Evolutionary conservation across 2,113 vertebrate species (phyloP).

Genomic region (Leptobrachium ailaonicum): DNA sequence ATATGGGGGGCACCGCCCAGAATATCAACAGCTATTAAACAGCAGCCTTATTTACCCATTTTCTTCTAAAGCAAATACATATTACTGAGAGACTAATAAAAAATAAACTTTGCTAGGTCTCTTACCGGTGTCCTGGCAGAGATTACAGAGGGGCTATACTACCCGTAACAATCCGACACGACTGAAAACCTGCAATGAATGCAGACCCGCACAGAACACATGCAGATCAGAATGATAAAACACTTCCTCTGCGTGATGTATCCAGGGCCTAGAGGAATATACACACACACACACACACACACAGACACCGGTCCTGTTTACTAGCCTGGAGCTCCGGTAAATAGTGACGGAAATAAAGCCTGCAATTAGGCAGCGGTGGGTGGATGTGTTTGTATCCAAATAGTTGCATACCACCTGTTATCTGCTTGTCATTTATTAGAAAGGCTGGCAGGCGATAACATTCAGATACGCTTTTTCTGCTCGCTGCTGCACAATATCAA

Average conservation of each 20-base stretch:
- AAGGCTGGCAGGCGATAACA: slow-evolving; percentile 7
- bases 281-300: neutral
- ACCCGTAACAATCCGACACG: no score
- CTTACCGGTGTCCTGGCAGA: no score
- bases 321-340: neutral
- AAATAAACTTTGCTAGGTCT: no score
- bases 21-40: no score
- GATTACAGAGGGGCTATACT: no score
- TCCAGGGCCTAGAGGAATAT: neutral
- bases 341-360: slow-evolving; percentile 15
- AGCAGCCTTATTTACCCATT: no score
- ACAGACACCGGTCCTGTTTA: slow-evolving; percentile 3
- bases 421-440: slow-evolving; percentile 25
- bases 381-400: slow-evolving; percentile 27
- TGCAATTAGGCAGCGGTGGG: slow-evolving; percentile 21
- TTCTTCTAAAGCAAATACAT: no score
- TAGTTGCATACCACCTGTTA: slow-evolving; percentile 22
- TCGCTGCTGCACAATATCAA: neutral
- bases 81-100: no score
- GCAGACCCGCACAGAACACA: no score
- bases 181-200: no score
- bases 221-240: neutral
- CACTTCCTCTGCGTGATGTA: neutral
- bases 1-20: no score
- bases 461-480: neutral